Conservation (phyloP, 2,113 vertebrate genomes). For the Tapirus terrestris region DNA sequence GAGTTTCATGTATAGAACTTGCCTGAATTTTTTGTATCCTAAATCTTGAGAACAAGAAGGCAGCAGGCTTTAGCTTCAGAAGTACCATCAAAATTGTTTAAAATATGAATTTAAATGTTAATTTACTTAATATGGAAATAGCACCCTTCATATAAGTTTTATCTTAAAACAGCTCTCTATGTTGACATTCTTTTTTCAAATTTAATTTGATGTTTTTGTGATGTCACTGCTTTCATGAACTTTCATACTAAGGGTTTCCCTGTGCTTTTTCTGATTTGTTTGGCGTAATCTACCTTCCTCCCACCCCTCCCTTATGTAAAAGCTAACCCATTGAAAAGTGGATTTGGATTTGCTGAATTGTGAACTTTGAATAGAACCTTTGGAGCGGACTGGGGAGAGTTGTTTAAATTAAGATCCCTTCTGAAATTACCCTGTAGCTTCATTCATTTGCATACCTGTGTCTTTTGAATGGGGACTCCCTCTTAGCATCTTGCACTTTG, state of each 20-base stretch:
- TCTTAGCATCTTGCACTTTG: background rate
- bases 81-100: background rate
- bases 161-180: background rate
- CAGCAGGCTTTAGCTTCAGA: background rate
- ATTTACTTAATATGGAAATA: background rate
- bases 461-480: background rate
- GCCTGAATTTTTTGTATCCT: background rate
- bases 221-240: background rate
- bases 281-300: background rate
- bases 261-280: background rate
- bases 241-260: background rate
- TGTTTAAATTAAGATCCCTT: background rate
- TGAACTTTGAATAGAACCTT: background rate
- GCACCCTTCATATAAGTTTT: background rate
- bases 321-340: background rate
- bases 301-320: background rate
- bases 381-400: background rate
- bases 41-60: background rate
- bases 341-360: background rate
- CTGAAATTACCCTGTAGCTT: background rate
- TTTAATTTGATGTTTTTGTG: background rate
- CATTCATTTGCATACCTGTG: background rate
- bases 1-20: background rate
- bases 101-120: slow-evolving; percentile 5
- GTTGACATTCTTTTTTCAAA: background rate